Conservation (phyloP, 2,113 vertebrate species). For the human (Homo sapiens) region DNA sequence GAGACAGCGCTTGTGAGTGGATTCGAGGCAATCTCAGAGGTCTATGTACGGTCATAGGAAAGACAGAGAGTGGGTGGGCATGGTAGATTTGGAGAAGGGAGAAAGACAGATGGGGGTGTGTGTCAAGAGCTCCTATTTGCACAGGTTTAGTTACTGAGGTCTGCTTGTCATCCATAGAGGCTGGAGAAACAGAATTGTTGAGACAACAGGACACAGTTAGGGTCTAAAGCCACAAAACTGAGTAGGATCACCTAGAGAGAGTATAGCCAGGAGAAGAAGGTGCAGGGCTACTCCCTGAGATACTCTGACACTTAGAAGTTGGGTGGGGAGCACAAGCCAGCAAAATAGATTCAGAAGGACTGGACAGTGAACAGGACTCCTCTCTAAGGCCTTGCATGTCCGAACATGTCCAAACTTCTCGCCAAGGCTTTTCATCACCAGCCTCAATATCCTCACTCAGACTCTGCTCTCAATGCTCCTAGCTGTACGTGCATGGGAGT, state of each 20-base stretch:
- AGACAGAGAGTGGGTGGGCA: background rate
- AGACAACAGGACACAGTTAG: background rate
- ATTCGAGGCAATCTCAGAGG: background rate
- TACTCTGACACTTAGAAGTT: background rate
- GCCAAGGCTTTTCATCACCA: background rate
- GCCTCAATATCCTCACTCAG: background rate
- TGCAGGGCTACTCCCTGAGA: background rate
- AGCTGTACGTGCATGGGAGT: background rate
- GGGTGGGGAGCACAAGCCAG: background rate
- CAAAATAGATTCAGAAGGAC: background rate
- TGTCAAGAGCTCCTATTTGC: background rate
- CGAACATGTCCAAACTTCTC: background rate
- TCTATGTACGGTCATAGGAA: background rate
- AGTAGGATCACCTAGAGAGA: background rate
- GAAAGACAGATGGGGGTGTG: background rate
- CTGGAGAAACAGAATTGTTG: background rate
- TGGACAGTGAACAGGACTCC: background rate
- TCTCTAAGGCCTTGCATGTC: background rate
- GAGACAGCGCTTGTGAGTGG: background rate
- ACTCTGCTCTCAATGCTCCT: background rate
- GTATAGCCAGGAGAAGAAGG: background rate
- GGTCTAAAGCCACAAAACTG: background rate
- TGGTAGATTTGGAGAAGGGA: background rate
- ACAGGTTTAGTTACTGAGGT: background rate
- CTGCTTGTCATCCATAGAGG: background rate